phyloP scores from a whole-genome alignment of 2,113 vertebrate species.

The Crotalus horridus region DNA sequence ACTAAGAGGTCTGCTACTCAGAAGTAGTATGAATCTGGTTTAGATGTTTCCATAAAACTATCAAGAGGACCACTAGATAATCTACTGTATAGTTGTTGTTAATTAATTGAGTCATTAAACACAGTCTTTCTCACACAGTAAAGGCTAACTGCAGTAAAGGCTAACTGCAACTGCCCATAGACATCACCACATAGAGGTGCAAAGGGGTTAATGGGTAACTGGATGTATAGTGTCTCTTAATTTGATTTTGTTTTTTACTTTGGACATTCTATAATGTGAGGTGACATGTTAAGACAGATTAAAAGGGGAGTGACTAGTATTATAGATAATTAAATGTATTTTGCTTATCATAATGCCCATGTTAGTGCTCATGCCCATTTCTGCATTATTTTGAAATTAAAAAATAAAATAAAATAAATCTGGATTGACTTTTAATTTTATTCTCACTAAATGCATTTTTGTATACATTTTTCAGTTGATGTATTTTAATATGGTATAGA shows the following conservation, averaged over 20 bases:
- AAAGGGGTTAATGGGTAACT: no score
- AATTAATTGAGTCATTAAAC: background rate
- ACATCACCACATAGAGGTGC: no score
- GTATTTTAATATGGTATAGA: background rate
- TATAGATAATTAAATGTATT: background rate
- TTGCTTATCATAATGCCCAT: background rate
- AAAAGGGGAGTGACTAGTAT: background rate
- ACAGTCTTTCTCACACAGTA: background rate
- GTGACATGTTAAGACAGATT: background rate
- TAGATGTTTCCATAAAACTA: no score
- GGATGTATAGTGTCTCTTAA: background rate
- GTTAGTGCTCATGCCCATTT: background rate
- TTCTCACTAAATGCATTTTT: background rate
- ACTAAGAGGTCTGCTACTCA: no score
- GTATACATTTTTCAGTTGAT: background rate
- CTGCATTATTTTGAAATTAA: background rate
- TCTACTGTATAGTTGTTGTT: background rate
- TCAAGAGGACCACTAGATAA: background rate
- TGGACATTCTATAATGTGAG: background rate
- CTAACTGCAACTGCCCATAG: no score
- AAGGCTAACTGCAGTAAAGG: no score
- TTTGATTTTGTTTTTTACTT: background rate
- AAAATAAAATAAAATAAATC: background rate
- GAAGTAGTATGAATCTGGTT: no score
- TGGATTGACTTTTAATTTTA: background rate